phyloP scores from a whole-genome alignment of 1,140 invertebrate genomes.

The Muscidifurax raptorellus region DNA sequence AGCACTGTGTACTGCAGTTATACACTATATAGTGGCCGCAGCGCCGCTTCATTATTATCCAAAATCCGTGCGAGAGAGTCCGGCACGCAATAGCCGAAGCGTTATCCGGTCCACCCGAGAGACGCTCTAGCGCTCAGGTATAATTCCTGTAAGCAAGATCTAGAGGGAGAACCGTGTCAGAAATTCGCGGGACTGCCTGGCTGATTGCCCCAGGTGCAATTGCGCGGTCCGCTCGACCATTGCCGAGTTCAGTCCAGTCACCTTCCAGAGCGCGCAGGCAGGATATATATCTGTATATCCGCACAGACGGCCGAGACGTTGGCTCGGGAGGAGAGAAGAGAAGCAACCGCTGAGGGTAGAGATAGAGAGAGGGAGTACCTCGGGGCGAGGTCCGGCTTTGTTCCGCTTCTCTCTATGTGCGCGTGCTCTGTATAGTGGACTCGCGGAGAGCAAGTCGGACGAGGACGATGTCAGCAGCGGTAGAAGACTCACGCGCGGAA shows the following conservation, averaged over 20 bases:
- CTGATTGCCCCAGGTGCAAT: conserved; percentile 21
- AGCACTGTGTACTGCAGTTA: no score
- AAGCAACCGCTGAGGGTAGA: no score
- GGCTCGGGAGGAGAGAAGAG: background rate
- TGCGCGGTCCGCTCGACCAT: background rate
- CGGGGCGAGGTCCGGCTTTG: background rate
- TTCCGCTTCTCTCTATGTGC: background rate
- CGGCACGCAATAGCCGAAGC: background rate
- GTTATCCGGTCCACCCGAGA: background rate
- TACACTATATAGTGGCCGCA: no score
- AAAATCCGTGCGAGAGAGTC: background rate
- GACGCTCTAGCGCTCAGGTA: background rate
- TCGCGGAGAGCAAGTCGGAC: conserved; percentile 4
- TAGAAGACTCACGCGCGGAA: background rate
- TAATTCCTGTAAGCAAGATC: background rate
- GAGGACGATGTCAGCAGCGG: background rate
- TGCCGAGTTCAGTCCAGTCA: background rate
- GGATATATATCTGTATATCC: background rate
- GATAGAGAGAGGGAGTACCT: background rate
- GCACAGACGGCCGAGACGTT: no score
- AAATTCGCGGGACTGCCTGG: background rate
- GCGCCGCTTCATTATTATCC: background rate
- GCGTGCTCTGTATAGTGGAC: background rate
- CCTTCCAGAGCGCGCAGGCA: background rate
- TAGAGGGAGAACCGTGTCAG: background rate